Evolutionary conservation across 2,797 vertebrate species (phyloP), one percentile per base, ranked within the genome.

Genomic region (Eremophila alpestris): DNA sequence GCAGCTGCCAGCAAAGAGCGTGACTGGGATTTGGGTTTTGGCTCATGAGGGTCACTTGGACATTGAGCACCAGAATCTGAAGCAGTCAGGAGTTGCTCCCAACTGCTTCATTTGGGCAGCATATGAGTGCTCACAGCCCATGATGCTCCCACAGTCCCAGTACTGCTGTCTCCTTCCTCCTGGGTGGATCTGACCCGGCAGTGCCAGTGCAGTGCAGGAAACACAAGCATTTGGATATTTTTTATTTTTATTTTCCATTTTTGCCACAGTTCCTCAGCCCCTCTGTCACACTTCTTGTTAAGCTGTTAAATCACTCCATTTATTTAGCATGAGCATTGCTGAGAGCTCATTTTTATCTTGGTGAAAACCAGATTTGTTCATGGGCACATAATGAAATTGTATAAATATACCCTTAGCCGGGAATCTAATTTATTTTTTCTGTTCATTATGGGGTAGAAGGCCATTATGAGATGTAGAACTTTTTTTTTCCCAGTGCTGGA

Each of bases 371-470:
- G 97, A 96, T 97, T 98, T 95, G 97, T 98, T 98, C 98, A 98
- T 97, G 97, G 98, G 97, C 97, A 97, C 97, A 96, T 98, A 98
- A 98, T 98, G 98, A 98, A 98, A 98, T 98, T 98, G 98, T 97
- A 98, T 98, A 98, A 98, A 98, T 98, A 98, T 97, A 97, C 98
- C 98, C 98, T 98, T 98, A 97, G 98, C 97, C 96, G 91, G 97
- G 97, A 98, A 98, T 98, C 98, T 98, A 98, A 98, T 98, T 98
- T 97, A 98, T 98, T 98, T 98, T 97, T 97, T 98, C 98, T 98
- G 98, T 98, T 98, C 98, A 98, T 98, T 98, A 98, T 92, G 97
- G 97, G 97, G 97, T 97, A 98, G 98, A 98, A 98, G 97, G 97
- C 98, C 97, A 97, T 98, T 98, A 98, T 98, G 98, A 98, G 98